Percentiles rank a stretch among this genome's conserved stretches.
phyloP scores from a whole-genome alignment of 2,797 vertebrate species.

The Carapus acus region DNA sequence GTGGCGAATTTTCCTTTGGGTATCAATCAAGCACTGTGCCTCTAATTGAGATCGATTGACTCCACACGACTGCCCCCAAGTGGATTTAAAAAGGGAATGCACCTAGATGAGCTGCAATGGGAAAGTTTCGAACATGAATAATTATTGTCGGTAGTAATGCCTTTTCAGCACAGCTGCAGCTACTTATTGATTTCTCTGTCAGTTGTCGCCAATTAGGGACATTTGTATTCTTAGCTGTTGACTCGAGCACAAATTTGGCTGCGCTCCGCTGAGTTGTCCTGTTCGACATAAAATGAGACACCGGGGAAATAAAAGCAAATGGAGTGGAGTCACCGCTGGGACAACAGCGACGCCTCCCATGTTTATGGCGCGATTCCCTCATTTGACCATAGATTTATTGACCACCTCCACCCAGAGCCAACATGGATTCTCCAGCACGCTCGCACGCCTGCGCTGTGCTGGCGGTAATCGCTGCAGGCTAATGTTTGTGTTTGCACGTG shows the following conservation, averaged over 20 bases:
- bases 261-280: no score
- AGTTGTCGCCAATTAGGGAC: no score
- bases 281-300: not conserved
- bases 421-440: slow-evolving; percentile 1
- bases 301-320: not conserved
- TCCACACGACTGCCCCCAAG: not conserved
- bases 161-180: no score
- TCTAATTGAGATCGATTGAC: no score
- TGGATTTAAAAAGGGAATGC: not conserved
- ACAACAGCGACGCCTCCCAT: not conserved
- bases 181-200: no score
- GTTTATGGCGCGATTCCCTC: not conserved
- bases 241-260: no score
- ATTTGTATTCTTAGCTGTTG: no score
- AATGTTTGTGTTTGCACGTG: no score
- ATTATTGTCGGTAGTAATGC: no score
- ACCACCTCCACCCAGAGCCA: slow-evolving; percentile 29
- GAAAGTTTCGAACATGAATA: no score
- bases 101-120: not conserved
- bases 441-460: not conserved
- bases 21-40: no score
- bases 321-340: not conserved
- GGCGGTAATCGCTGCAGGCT: not conserved
- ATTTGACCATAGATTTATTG: slow-evolving; percentile 13
- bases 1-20: no score